These are phyloP conservation scores for Aegithalos caudatus DNA, from an alignment of 2,113 vertebrate species.

Conservation along the genomic window DNA sequence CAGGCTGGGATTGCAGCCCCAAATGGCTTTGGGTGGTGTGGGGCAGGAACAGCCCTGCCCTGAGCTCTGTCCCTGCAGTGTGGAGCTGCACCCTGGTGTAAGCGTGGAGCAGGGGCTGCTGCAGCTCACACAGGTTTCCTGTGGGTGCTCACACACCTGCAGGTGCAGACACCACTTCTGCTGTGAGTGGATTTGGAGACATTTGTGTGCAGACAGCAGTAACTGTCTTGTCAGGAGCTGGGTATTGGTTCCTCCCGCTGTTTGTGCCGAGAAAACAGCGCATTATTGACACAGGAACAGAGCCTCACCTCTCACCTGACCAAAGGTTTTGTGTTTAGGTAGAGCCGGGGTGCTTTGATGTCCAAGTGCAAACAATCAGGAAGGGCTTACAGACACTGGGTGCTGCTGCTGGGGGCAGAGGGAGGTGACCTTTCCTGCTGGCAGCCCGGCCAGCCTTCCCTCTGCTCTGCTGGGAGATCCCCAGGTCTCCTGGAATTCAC, in stretches of 20 bases:
- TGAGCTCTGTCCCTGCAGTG: background rate
- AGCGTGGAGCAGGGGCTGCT: background rate
- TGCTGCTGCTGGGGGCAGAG: background rate
- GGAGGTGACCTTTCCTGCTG: background rate
- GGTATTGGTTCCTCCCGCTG: background rate
- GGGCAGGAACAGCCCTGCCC: background rate
- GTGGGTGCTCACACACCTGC: background rate
- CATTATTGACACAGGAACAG: background rate
- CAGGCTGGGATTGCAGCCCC: background rate
- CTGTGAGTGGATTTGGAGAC: background rate
- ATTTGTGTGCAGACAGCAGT: background rate
- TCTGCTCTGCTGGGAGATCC: background rate
- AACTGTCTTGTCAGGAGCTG: background rate
- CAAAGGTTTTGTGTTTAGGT: background rate
- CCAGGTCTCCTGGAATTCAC: background rate
- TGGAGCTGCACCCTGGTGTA: background rate
- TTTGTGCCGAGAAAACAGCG: background rate
- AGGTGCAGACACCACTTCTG: background rate
- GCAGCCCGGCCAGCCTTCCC: background rate
- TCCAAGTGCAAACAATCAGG: background rate
- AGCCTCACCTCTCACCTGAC: background rate
- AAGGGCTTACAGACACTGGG: fast-evolving
- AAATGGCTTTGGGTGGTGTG: background rate
- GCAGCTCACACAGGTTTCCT: background rate
- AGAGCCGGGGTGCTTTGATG: background rate